Evolutionary conservation across 2,888 invertebrate species (phyloP), one percentile per base, ranked within the genome.

Genomic region (Cylindroiulus punctatus): DNA sequence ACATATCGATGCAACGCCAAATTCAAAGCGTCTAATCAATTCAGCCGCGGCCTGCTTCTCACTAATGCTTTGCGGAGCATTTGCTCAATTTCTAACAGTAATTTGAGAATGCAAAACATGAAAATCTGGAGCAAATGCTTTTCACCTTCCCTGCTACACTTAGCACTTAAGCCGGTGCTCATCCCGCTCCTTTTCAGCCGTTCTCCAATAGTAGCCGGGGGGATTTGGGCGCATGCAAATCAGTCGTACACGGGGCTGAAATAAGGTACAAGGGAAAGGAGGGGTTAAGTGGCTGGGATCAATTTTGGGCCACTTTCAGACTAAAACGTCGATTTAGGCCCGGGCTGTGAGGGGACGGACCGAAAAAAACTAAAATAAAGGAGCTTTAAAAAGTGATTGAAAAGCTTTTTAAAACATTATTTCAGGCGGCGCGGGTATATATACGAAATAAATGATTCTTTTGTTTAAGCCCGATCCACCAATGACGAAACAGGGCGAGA

Each of bases 301-400:
- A 65, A 65, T 65, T 65, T 65, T 65, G 65, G 65, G 65, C 65
- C 65, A 65, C 65, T 65, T 65, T 65, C 65, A 65, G 65, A 65
- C 65, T 65, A 65, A 65, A 65, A 65, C 65, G 65, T 65, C 65
- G 65, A 26, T 65, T 65, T 65, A 65, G 65, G 65, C 26, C 65
- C 26, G 12, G 65, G 65, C 65, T 65, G 22, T 65, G 65, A 65
- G 65, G 65, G 65, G 65, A 26, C 2, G 10, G 65, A 26, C 22
- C 65, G 26, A 26, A 65, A 65, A 65, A 65, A 65, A 65, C 22
- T 65, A 65, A 65, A 65, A 65, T 65, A 65, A 65, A 65, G 65
- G 65, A 65, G 65, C 22, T 65, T 65, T 65, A 26, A 65, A 65
- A 65, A 26, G 65, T 22, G 65, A 65, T 65, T 65, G 65, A 65